Evolutionary conservation across 2,797 vertebrate genomes (phyloP).

Genomic region (Chelon labrosus): DNA sequence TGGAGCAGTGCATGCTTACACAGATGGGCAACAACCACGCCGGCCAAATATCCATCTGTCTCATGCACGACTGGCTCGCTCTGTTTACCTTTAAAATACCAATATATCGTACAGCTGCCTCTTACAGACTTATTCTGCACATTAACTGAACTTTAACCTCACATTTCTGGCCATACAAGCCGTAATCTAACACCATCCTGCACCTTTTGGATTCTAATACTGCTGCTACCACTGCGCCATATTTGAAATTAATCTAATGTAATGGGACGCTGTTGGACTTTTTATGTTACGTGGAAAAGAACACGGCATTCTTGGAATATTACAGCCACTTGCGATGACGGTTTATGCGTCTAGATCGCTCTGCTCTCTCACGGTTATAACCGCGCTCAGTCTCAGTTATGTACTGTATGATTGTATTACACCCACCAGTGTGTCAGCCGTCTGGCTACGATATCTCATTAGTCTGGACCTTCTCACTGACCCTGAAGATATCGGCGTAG

Average conservation of each 20-base stretch:
- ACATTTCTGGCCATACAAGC: constrained; percentile 35
- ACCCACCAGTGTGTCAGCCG: background rate
- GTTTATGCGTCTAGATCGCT: constrained; percentile 45
- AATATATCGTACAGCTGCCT: constrained; percentile 53
- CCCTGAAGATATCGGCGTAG: constrained; percentile 14
- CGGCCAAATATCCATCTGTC: constrained; percentile 43
- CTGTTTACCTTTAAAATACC: constrained; percentile 58
- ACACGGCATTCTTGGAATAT: constrained; percentile 45
- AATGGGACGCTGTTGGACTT: constrained; percentile 33
- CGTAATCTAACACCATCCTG: constrained; percentile 32
- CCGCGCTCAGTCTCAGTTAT: constrained; percentile 33
- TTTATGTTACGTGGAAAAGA: constrained; percentile 34
- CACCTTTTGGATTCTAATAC: constrained; percentile 30
- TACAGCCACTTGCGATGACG: constrained; percentile 48
- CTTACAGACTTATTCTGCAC: constrained; percentile 24
- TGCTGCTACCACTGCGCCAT: constrained; percentile 45
- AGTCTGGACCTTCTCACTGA: constrained; percentile 26
- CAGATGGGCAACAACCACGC: constrained; percentile 42
- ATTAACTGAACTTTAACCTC: constrained; percentile 64
- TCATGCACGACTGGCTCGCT: constrained; percentile 21
- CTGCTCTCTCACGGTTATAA: constrained; percentile 40
- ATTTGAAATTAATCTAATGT: constrained; percentile 40
- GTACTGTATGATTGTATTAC: constrained; percentile 11
- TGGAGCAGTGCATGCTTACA: constrained; percentile 36
- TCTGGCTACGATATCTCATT: constrained; percentile 22